These are phyloP conservation scores for Tamandua tetradactyla DNA, from an alignment of 2,797 vertebrate genomes.

Conservation along the genomic window DNA sequence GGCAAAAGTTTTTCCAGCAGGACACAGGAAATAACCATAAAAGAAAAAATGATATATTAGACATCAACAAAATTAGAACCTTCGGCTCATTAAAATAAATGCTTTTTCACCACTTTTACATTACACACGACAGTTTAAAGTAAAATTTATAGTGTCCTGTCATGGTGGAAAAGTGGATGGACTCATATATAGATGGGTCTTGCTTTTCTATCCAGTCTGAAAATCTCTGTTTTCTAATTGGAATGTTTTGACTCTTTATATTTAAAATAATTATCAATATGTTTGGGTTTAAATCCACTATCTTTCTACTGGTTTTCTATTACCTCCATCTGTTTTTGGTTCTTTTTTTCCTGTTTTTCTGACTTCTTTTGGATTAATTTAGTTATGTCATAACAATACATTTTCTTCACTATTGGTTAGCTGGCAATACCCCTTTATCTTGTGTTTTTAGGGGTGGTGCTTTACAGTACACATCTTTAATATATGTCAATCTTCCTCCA, in stretches of 20 bases:
- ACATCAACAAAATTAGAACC: conserved; percentile 10
- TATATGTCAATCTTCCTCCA: background rate
- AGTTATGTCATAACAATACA: background rate
- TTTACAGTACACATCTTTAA: background rate
- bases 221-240: background rate
- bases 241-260: background rate
- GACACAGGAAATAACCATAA: background rate
- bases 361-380: background rate
- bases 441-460: background rate
- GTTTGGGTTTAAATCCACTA: background rate
- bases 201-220: background rate
- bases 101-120: conserved; percentile 6
- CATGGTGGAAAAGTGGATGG: background rate
- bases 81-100: background rate
- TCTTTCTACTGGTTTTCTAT: background rate
- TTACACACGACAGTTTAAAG: background rate
- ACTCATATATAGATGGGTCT: background rate
- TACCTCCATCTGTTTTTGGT: background rate
- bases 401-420: background rate
- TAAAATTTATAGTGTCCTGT: background rate
- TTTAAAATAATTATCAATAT: conserved; percentile 25
- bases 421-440: background rate
- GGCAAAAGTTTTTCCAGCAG: background rate
- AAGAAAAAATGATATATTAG: background rate
- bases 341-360: background rate